Base-by-base conservation (phyloP, 2,888 invertebrate genomes). In the Meandrusa payeni region DNA sequence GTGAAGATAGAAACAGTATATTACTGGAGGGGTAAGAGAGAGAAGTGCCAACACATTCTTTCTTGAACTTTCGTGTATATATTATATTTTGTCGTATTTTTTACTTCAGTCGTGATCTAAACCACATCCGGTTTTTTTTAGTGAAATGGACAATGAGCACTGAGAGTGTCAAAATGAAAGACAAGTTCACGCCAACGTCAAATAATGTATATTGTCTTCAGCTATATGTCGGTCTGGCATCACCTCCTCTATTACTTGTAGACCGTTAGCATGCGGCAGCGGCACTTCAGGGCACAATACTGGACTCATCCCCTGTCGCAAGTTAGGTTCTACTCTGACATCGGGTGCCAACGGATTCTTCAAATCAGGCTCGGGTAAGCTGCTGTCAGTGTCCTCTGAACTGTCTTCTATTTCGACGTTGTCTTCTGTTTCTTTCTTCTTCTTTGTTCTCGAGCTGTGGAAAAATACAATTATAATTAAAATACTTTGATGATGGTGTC, bases 381-480 rank as follows among this genome's bases (percentile, higher is more conserved):
- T 59, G 5, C 54, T 55, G 2, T 61, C 61, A 0, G 65, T 57
- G 0, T 60, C 61, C 0, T 55, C 55, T 0, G 51, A 54, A 1
- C 46, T 57, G 17, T 48, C 52, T 0, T 57, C 54, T 1, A 56
- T 55, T 2, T 61, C 64, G 1, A 46, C 51, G 0, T 53, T 37
- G 5, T 51, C 49, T 5, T 58, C 3, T 13, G 13, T 3, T 22
- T 64, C 66, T 10, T 55, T 64, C 13, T 65, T 65, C 46, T 68
- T 70, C 42, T 69, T 68, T 46, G 66, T 57, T 39, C 77, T 54
- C 31, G 62, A 69, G 48, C 72, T 70, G 55, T 17, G 39, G 5
- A 26, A 5, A 17, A 27, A 27, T n/a, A n/a, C n/a, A n/a, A n/a
- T n/a, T n/a, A n/a, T n/a, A n/a, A n/a, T n/a, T n/a, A n/a, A n/a